Conservation (phyloP, 2,888 invertebrate species). For the Morinoia aosen region DNA sequence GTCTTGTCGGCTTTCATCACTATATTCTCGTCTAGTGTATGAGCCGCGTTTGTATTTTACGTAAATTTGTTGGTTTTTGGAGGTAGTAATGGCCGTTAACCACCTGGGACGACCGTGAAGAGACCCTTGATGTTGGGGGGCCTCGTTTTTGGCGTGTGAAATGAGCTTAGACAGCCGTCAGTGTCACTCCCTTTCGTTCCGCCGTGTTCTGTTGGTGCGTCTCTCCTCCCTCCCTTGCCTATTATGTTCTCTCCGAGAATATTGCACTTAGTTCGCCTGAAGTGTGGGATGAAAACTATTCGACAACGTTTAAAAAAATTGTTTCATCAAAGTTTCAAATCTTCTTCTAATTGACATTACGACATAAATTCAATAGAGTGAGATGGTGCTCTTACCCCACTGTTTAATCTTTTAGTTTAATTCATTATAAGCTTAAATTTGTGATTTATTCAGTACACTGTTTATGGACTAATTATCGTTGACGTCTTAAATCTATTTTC, state of each 20-base stretch:
- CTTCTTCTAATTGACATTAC: too few relatives aligned
- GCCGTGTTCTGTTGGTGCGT: not conserved
- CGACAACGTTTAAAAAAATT: not conserved
- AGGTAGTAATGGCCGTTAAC: constrained; percentile 12
- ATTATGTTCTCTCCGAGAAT: not conserved
- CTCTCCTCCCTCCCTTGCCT: not conserved
- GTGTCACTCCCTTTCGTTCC: not conserved
- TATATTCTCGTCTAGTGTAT: not conserved
- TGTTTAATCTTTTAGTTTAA: not conserved
- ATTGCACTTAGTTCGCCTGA: not conserved
- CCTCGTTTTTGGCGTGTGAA: constrained; percentile 31
- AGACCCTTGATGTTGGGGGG: not conserved
- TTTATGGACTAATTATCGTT: not conserved
- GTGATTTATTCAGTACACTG: not conserved
- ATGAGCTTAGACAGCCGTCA: constrained; percentile 40
- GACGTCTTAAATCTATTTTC: not conserved
- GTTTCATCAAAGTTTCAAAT: not conserved
- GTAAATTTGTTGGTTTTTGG: not conserved
- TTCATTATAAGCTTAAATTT: not conserved
- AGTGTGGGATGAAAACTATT: not conserved
- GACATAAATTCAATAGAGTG: not conserved
- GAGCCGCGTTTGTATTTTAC: not conserved
- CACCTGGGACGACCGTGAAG: not conserved
- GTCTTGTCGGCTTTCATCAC: not conserved
- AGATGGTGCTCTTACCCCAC: not conserved